A percentile compares a stretch with the other conserved stretches of the same genome.
phyloP scores from a whole-genome alignment of 2,888 invertebrate genomes.

The Drosophila anomalata region DNA sequence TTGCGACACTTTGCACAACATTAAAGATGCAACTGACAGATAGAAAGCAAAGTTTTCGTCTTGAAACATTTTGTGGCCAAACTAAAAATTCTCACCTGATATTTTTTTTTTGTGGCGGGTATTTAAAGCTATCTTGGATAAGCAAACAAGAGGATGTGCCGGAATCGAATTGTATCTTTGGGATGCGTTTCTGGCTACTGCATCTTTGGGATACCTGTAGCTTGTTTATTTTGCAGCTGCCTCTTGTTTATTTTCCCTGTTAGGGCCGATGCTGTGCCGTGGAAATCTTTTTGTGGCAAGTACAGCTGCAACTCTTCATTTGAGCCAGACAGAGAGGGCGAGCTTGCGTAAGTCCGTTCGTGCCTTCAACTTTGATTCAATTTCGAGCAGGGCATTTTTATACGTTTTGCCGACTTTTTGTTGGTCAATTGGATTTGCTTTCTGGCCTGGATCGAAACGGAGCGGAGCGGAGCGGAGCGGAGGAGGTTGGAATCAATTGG shows the following conservation, averaged over 20 bases:
- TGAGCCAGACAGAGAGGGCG: conserved; percentile 10
- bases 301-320: conserved; percentile 63
- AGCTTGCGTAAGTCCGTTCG: conserved; percentile 55
- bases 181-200: conserved; percentile 49
- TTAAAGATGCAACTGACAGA: conserved; percentile 60
- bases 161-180: conserved; percentile 55
- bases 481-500: conserved; percentile 60
- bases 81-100: conserved; percentile 68
- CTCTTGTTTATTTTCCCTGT: conserved; percentile 66
- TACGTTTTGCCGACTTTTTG: conserved; percentile 27
- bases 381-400: conserved; percentile 49
- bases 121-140: conserved; percentile 58
- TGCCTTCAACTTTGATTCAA: conserved; percentile 40
- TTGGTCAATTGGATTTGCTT: conserved; percentile 47
- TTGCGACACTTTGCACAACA: conserved; percentile 75
- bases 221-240: conserved; percentile 49
- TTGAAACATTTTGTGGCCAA: conserved; percentile 33
- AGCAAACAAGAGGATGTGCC: conserved; percentile 55
- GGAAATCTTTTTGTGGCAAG: conserved; percentile 50
- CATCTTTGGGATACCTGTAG: conserved; percentile 35
- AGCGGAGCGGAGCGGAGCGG: not conserved
- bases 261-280: conserved; percentile 32
- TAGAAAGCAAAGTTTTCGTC: conserved; percentile 57
- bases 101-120: conserved; percentile 51
- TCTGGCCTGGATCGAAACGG: not conserved